These are phyloP conservation scores for Tetrao urogallus DNA, from an alignment of 2,113 vertebrate species.

Conservation along the genomic window DNA sequence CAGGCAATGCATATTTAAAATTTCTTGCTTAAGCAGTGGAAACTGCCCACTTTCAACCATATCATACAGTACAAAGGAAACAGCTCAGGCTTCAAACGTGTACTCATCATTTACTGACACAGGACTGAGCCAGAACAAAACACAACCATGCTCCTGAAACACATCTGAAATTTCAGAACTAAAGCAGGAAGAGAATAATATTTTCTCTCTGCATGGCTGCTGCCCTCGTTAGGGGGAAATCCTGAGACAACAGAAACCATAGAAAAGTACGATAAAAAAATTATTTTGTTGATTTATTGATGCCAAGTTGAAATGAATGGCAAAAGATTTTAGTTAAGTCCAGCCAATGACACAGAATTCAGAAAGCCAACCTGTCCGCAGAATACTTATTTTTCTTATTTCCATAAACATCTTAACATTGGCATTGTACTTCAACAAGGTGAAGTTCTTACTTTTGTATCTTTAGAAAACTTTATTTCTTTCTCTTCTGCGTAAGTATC, in stretches of 20 bases:
- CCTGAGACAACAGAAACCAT: background rate
- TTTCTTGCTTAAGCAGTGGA: background rate
- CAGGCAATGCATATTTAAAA: background rate
- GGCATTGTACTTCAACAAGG: background rate
- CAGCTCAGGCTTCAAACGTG: background rate
- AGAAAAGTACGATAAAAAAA: background rate
- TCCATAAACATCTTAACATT: background rate
- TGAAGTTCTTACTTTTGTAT: background rate
- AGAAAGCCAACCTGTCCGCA: background rate
- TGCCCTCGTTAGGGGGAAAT: background rate
- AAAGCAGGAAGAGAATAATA: background rate
- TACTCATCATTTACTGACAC: background rate
- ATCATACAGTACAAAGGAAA: background rate
- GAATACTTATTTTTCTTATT: background rate
- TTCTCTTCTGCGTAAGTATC: background rate
- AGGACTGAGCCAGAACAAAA: background rate
- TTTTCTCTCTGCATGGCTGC: background rate
- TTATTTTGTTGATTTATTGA: background rate
- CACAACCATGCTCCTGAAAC: background rate
- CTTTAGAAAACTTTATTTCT: background rate
- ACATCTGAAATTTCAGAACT: background rate
- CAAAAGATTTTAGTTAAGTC: background rate
- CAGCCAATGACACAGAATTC: background rate
- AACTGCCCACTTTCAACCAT: background rate
- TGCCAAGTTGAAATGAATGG: background rate